phyloP scores from a whole-genome alignment of 1,140 invertebrate genomes.

The Telenomus remus region DNA sequence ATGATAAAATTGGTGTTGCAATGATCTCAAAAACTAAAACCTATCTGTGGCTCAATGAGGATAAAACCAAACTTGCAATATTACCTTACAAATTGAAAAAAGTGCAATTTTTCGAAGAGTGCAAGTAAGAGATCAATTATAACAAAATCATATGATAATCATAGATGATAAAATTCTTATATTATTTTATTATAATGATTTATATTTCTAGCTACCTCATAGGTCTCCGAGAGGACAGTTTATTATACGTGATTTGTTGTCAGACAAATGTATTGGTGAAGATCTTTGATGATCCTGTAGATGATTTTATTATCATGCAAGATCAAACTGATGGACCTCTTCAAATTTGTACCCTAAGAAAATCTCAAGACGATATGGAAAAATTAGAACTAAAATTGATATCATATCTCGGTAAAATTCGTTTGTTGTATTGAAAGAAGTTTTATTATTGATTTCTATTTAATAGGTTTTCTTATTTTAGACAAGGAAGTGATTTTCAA shows the following conservation, averaged over 20 bases:
- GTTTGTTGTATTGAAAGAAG: neutral
- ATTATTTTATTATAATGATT: too few relatives aligned
- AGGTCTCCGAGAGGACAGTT: slow-evolving; percentile 57
- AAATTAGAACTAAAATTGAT: slow-evolving; percentile 57
- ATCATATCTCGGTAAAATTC: slow-evolving; percentile 64
- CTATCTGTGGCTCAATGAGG: slow-evolving; percentile 55
- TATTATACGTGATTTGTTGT: slow-evolving; percentile 59
- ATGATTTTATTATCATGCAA: slow-evolving; percentile 61
- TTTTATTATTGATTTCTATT: neutral
- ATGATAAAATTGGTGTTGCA: slow-evolving; percentile 42
- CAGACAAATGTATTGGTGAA: slow-evolving; percentile 60
- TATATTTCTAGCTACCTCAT: slow-evolving; percentile 52
- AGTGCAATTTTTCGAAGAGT: slow-evolving; percentile 55
- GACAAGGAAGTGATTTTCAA: slow-evolving; percentile 66
- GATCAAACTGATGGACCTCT: slow-evolving; percentile 44
- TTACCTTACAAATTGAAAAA: slow-evolving; percentile 55
- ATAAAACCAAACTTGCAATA: slow-evolving; percentile 26
- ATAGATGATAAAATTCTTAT: too few relatives aligned
- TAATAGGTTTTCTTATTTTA: slow-evolving; percentile 24
- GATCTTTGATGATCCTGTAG: slow-evolving; percentile 56
- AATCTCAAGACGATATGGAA: slow-evolving; percentile 8
- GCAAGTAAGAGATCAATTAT: slow-evolving; percentile 47
- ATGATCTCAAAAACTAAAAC: slow-evolving; percentile 53
- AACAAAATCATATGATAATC: too few relatives aligned
- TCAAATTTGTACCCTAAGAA: slow-evolving; percentile 62